These are phyloP conservation scores for Poeciliopsis turneri DNA, from an alignment of 2,797 vertebrate species.

Conservation along the genomic window DNA sequence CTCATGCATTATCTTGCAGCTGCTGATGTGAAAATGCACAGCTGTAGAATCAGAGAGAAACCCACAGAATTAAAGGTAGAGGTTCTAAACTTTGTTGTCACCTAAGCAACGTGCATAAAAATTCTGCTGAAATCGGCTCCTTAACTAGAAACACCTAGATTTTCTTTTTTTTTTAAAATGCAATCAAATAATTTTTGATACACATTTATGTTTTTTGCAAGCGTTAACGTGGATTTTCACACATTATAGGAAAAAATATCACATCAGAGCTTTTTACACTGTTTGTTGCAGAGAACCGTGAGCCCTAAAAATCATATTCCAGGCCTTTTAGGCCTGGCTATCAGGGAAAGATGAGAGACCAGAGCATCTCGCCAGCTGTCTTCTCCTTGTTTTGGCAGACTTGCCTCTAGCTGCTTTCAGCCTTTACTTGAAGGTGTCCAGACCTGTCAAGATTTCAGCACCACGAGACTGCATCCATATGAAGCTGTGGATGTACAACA, in stretches of 20 bases:
- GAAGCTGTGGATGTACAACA: slow-evolving; percentile 37
- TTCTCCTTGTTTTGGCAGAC: slow-evolving; percentile 54
- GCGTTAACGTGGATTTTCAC: background rate
- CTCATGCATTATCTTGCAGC: background rate
- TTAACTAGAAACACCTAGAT: background rate
- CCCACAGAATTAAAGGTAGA: background rate
- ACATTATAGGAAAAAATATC: background rate
- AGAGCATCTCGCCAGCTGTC: slow-evolving; percentile 64
- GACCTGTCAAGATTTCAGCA: slow-evolving; percentile 50
- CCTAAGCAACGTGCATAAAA: background rate
- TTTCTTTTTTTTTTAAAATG: background rate
- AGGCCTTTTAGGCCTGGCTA: slow-evolving; percentile 49
- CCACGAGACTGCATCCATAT: slow-evolving; percentile 1
- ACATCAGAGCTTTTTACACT: background rate
- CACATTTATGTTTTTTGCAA: background rate
- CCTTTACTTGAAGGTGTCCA: slow-evolving; percentile 63
- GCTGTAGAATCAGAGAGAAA: background rate
- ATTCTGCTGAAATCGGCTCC: background rate
- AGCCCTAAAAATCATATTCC: slow-evolving; percentile 30
- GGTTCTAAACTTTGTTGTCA: background rate
- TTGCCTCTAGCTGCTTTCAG: slow-evolving; percentile 51
- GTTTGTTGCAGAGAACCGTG: slow-evolving; percentile 19
- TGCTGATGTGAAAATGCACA: background rate
- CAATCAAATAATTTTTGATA: background rate
- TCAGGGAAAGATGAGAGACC: slow-evolving; percentile 45